These are phyloP conservation scores for Cheilosia pagana DNA, from an alignment of 2,888 invertebrate species.

Conservation along the genomic window DNA sequence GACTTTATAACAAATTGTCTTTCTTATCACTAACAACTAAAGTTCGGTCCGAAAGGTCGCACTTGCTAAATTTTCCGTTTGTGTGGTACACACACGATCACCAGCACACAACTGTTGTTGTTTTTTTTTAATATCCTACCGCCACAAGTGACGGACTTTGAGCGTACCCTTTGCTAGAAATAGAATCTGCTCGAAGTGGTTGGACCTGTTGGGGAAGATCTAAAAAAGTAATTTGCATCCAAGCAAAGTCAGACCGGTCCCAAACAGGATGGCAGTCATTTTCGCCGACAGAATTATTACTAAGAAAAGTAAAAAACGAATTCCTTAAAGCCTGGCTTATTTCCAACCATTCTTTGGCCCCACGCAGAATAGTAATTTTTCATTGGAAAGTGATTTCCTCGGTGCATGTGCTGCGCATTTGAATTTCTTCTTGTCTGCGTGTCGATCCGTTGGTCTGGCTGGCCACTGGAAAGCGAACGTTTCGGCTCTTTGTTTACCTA, in stretches of 20 bases:
- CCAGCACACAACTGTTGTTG: constrained; percentile 20
- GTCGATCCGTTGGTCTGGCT: constrained; percentile 40
- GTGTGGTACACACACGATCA: background rate
- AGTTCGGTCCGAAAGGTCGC: constrained; percentile 14
- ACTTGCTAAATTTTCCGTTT: background rate
- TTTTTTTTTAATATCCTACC: background rate
- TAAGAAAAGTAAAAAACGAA: background rate
- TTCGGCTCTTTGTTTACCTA: constrained; percentile 64
- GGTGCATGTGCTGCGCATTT: constrained; percentile 49
- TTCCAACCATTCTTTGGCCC: constrained; percentile 26
- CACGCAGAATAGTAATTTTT: constrained; percentile 56
- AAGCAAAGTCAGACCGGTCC: constrained; percentile 45
- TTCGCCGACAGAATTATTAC: constrained; percentile 25
- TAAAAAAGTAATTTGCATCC: constrained; percentile 24
- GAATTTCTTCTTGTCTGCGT: constrained; percentile 60
- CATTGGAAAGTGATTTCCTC: constrained; percentile 67
- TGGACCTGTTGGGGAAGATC: constrained; percentile 53
- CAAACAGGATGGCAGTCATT: constrained; percentile 38
- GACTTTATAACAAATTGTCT: background rate
- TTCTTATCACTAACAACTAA: constrained; percentile 4
- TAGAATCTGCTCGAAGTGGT: constrained; percentile 42
- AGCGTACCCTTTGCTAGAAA: constrained; percentile 19
- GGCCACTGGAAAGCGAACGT: constrained; percentile 49
- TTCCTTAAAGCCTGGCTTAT: constrained; percentile 25
- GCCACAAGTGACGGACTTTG: background rate